Conservation (phyloP, 2,888 invertebrate genomes). For the Cacoxenus indagator region DNA sequence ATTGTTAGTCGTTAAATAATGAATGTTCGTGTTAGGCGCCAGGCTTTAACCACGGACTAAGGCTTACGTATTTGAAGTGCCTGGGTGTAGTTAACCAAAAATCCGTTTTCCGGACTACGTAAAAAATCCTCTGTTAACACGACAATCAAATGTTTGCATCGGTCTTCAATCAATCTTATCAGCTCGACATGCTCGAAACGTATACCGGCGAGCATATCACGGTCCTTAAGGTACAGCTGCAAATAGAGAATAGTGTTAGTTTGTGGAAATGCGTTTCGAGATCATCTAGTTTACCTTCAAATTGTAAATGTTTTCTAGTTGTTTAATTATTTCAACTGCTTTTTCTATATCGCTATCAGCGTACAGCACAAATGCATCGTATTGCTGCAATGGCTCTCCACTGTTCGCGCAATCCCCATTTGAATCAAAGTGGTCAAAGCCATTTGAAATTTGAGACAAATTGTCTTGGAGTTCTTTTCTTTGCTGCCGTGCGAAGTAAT, state of each 20-base stretch:
- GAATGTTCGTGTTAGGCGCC: no score
- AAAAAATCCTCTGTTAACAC: conserved; percentile 85
- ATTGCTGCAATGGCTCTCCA: conserved; percentile 75
- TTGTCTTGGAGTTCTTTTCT: neutral
- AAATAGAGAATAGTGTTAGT: conserved; percentile 33
- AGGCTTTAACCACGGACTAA: no score
- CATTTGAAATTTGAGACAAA: neutral
- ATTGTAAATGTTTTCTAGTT: conserved; percentile 73
- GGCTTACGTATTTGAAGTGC: conserved; percentile 82
- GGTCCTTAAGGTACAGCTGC: conserved; percentile 82
- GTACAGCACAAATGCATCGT: conserved; percentile 85
- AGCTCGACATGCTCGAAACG: conserved; percentile 81
- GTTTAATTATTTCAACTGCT: conserved; percentile 76
- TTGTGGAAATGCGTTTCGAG: neutral
- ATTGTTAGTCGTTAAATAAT: no score
- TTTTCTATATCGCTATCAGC: conserved; percentile 81
- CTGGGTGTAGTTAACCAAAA: conserved; percentile 85
- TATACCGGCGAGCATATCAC: conserved; percentile 80
- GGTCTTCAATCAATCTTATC: conserved; percentile 79
- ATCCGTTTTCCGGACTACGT: conserved; percentile 80
- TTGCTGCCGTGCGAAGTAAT: neutral
- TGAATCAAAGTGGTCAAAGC: neutral
- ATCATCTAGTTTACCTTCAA: conserved; percentile 74
- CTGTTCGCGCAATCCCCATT: conserved; percentile 63
- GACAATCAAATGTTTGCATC: conserved; percentile 84